Percentiles rank a stretch among this genome's conserved stretches.
Conservation (phyloP, 2,113 vertebrate species). For the Okapia johnstoni region DNA sequence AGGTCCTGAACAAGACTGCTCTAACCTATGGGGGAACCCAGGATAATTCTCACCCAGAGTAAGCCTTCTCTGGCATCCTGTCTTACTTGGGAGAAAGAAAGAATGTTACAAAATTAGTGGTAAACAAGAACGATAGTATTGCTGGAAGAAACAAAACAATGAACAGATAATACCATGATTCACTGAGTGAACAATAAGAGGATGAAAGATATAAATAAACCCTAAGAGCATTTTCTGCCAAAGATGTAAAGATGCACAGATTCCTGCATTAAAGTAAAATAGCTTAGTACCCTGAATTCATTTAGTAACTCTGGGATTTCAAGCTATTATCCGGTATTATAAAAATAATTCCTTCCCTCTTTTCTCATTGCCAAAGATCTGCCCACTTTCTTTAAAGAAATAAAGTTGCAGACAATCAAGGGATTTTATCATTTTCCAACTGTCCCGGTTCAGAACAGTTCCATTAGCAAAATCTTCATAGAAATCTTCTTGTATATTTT, state of each 20-base stretch:
- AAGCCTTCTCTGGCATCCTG: not conserved
- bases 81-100: not conserved
- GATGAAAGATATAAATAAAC: slow-evolving; percentile 14
- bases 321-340: slow-evolving; percentile 52
- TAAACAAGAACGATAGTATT: not conserved
- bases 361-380: slow-evolving; percentile 35
- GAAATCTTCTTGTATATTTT: not conserved
- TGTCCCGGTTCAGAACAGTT: not conserved
- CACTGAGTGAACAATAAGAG: slow-evolving; percentile 18
- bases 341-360: slow-evolving; percentile 35
- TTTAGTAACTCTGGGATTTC: slow-evolving; percentile 38
- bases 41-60: not conserved
- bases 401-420: not conserved
- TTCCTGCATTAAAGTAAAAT: slow-evolving; percentile 20
- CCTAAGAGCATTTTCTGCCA: slow-evolving; percentile 9
- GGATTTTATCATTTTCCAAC: not conserved
- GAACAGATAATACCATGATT: slow-evolving; percentile 31
- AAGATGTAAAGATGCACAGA: slow-evolving; percentile 4
- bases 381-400: not conserved
- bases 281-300: slow-evolving; percentile 18
- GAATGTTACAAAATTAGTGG: slow-evolving; percentile 11
- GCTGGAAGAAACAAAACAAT: not conserved
- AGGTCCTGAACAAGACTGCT: not conserved
- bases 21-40: not conserved
- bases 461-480: not conserved